phyloP scores from a whole-genome alignment of 1,140 invertebrate species.

The Pinna nobilis region DNA sequence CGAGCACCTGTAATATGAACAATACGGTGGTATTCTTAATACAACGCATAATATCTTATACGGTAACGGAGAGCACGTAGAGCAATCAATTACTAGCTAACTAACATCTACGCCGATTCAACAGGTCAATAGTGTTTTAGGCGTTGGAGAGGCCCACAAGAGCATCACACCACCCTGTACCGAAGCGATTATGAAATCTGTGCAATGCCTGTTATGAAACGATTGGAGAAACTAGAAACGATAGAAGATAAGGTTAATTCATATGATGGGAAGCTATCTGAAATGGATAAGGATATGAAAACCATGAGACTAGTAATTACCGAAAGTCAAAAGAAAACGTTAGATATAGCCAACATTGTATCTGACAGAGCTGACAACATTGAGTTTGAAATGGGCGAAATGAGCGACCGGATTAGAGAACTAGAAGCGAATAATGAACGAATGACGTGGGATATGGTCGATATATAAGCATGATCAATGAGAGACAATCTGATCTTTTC shows the following conservation, averaged over 20 bases:
- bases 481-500: slow-evolving; percentile 19
- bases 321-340: neutral
- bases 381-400: neutral
- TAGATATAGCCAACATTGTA: neutral
- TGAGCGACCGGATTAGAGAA: neutral
- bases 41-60: too few species aligned
- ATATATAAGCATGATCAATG: slow-evolving; percentile 11
- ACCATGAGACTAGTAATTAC: neutral
- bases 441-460: neutral
- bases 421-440: neutral
- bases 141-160: neutral
- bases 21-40: too few species aligned
- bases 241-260: neutral
- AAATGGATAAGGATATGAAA: neutral
- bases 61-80: too few species aligned
- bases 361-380: neutral
- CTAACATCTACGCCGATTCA: neutral
- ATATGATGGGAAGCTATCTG: too few species aligned
- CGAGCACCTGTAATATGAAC: too few species aligned
- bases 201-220: neutral
- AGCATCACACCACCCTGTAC: neutral
- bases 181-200: neutral
- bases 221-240: neutral
- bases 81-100: too few species aligned
- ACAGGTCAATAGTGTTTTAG: neutral